Percentiles rank a stretch among this genome's conserved stretches.
Evolutionary conservation across 1,140 invertebrate species (phyloP).

Genomic region (Zeugodacus cucurbitae): DNA sequence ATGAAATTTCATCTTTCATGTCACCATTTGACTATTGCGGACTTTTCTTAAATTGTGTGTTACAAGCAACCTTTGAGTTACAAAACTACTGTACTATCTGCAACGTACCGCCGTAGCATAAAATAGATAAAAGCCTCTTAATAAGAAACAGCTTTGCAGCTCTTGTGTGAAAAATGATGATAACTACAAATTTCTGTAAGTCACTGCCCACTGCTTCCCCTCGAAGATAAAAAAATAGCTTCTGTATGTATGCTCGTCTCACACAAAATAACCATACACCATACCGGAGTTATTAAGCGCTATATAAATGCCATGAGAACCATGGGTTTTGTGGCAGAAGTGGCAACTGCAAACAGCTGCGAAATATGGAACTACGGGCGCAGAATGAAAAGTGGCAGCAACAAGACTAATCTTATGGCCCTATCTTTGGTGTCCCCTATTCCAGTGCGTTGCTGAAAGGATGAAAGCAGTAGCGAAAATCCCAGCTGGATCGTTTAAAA

Average conservation of each 20-base stretch:
- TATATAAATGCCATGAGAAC: background rate
- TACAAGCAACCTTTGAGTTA: too few relatives aligned
- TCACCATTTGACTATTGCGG: too few relatives aligned
- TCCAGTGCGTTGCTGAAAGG: background rate
- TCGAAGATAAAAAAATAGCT: background rate
- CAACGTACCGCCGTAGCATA: too few relatives aligned
- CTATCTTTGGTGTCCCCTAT: background rate
- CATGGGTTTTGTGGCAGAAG: background rate
- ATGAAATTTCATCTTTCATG: too few relatives aligned
- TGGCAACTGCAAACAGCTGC: background rate
- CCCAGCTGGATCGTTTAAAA: background rate
- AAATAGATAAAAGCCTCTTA: too few relatives aligned
- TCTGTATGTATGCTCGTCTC: background rate
- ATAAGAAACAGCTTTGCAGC: background rate
- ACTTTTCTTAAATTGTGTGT: too few relatives aligned
- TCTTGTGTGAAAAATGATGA: constrained; percentile 55
- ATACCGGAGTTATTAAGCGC: background rate
- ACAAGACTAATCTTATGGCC: background rate
- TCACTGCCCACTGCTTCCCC: constrained; percentile 41
- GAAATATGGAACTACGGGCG: background rate
- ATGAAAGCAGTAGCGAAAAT: background rate
- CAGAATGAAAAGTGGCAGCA: background rate
- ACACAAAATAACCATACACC: background rate
- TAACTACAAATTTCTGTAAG: constrained; percentile 60
- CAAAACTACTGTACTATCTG: too few relatives aligned